Percentiles rank a stretch among this genome's conserved stretches.
Evolutionary conservation across 2,797 vertebrate genomes (phyloP).

Genomic region (Apogon talboti): DNA sequence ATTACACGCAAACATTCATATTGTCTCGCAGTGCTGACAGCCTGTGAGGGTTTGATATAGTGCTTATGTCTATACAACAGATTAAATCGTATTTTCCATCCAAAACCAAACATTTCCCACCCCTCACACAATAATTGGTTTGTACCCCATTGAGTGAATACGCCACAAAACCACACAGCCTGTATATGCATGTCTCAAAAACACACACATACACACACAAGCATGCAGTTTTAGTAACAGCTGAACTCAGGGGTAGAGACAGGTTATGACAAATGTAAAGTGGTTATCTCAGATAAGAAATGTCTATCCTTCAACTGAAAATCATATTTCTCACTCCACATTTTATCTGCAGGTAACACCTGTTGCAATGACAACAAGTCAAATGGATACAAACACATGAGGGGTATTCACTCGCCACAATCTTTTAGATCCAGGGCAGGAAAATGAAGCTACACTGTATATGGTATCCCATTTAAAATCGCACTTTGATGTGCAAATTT

Average conservation of each 20-base stretch:
- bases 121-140: constrained; percentile 1
- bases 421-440: constrained; percentile 55
- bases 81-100: constrained; percentile 14
- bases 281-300: constrained; percentile 81
- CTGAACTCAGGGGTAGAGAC: constrained; percentile 68
- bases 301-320: constrained; percentile 78
- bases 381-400: constrained; percentile 74
- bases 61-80: no score
- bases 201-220: constrained; percentile 22
- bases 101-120: constrained; percentile 6
- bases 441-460: constrained; percentile 55
- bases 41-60: no score
- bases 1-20: no score
- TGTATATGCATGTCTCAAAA: constrained; percentile 46
- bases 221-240: constrained; percentile 28
- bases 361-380: constrained; percentile 80
- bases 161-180: constrained; percentile 20
- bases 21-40: no score
- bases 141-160: constrained; percentile 17
- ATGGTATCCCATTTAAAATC: constrained; percentile 61
- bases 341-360: constrained; percentile 80
- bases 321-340: constrained; percentile 77
- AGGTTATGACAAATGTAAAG: constrained; percentile 77
- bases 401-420: constrained; percentile 72
- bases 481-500: constrained; percentile 69